Percentiles rank a stretch among this genome's conserved stretches.
These are phyloP conservation scores for Lysandra coridon DNA, from an alignment of 2,888 invertebrate genomes.

Conservation along the genomic window DNA sequence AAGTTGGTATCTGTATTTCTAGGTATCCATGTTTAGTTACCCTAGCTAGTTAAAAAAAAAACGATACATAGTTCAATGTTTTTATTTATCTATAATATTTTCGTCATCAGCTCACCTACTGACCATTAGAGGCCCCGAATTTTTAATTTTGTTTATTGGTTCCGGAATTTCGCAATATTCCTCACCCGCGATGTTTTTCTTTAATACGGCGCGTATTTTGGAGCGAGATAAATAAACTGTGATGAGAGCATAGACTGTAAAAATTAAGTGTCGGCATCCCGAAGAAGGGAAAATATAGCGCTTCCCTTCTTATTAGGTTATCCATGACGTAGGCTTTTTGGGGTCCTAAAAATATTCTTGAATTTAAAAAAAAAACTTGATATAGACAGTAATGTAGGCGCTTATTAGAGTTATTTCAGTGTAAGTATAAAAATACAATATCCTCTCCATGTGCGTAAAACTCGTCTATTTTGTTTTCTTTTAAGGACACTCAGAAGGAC, in stretches of 20 bases:
- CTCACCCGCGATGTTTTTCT: not conserved
- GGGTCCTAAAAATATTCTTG: not conserved
- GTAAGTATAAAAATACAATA: too few species aligned
- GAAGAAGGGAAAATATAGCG: not conserved
- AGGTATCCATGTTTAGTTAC: too few species aligned
- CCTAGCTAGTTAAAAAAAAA: too few species aligned
- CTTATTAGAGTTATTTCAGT: not conserved
- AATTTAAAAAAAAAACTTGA: not conserved
- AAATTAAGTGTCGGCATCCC: conserved; percentile 6
- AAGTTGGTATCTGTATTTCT: too few species aligned
- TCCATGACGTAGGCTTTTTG: not conserved
- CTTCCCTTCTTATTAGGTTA: conserved; percentile 6
- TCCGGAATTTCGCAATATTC: not conserved
- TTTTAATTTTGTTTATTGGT: not conserved
- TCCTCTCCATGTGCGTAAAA: too few species aligned
- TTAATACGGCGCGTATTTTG: not conserved
- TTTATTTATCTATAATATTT: too few species aligned
- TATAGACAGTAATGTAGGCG: not conserved
- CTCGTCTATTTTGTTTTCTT: too few species aligned
- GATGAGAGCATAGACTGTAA: not conserved
- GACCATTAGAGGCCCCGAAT: not conserved
- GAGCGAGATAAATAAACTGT: conserved; percentile 9
- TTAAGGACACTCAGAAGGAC: too few species aligned
- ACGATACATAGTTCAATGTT: too few species aligned
- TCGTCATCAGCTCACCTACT: too few species aligned